Evolutionary conservation across 2,888 invertebrate species (phyloP).

Genomic region (Automeris io): DNA sequence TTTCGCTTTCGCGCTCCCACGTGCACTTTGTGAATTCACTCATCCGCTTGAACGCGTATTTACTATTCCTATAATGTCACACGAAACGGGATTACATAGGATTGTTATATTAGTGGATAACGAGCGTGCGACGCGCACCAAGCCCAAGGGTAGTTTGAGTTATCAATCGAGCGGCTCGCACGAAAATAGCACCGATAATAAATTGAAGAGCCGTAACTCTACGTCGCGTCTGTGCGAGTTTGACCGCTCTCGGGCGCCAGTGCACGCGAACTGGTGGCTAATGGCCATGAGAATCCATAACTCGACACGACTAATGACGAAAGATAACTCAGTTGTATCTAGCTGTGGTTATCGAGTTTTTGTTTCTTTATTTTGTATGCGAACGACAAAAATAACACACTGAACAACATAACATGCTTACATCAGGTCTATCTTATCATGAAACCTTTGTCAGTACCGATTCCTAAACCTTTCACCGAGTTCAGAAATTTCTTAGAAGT

Average conservation of each 20-base stretch:
- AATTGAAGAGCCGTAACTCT: constrained; percentile 17
- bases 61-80: too few species aligned
- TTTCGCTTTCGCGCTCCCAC: constrained; percentile 49
- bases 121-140: constrained; percentile 30
- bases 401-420: constrained; percentile 8
- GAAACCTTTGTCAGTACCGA: too few species aligned
- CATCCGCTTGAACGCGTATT: constrained; percentile 56
- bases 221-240: constrained; percentile 21
- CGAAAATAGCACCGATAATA: constrained; percentile 43
- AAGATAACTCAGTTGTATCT: constrained; percentile 62
- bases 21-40: constrained; percentile 60
- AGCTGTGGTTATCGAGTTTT: constrained; percentile 41
- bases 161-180: constrained; percentile 40
- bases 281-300: constrained; percentile 46
- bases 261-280: constrained; percentile 65
- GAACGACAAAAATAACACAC: constrained; percentile 14
- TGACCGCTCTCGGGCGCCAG: constrained; percentile 52
- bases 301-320: constrained; percentile 44
- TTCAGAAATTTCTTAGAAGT: too few species aligned
- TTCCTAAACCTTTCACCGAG: too few species aligned
- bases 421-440: background rate
- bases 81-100: constrained; percentile 27
- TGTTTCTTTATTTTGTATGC: constrained; percentile 36
- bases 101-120: constrained; percentile 14
- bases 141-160: constrained; percentile 40